Conservation (phyloP, 2,113 vertebrate genomes). For the Phoenicopterus ruber region DNA sequence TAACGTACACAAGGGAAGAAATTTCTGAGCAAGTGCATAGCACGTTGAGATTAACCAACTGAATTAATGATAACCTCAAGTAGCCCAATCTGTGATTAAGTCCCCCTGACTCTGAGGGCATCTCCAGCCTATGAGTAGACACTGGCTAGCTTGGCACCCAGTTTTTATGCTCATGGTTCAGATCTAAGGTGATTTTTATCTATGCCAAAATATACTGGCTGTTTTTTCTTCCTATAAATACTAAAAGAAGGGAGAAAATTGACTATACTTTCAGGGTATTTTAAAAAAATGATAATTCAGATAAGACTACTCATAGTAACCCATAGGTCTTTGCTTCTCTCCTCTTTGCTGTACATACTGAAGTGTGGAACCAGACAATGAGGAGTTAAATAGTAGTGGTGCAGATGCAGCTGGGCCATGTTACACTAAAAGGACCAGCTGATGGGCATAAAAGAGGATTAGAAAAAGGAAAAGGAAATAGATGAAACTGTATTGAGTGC, state of each 20-base stretch:
- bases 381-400: constrained; percentile 7
- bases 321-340: not conserved
- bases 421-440: constrained; percentile 36
- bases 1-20: not conserved
- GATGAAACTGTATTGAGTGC: not conserved
- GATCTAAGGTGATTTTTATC: not conserved
- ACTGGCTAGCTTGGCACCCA: not conserved
- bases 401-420: constrained; percentile 38
- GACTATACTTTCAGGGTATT: not conserved
- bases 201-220: not conserved
- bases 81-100: not conserved
- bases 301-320: not conserved
- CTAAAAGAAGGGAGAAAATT: not conserved
- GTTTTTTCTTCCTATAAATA: not conserved
- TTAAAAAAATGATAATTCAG: not conserved
- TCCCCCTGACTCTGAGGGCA: not conserved
- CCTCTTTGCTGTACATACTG: not conserved
- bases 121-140: not conserved
- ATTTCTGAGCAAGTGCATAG: not conserved
- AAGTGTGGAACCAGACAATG: not conserved
- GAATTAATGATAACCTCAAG: not conserved
- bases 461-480: constrained; percentile 35
- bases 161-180: not conserved
- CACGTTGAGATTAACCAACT: not conserved
- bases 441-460: constrained; percentile 56